Percentiles rank a stretch among this genome's conserved stretches.
Conservation (phyloP, 2,888 invertebrate species). For the Hymenopus coronatus region DNA sequence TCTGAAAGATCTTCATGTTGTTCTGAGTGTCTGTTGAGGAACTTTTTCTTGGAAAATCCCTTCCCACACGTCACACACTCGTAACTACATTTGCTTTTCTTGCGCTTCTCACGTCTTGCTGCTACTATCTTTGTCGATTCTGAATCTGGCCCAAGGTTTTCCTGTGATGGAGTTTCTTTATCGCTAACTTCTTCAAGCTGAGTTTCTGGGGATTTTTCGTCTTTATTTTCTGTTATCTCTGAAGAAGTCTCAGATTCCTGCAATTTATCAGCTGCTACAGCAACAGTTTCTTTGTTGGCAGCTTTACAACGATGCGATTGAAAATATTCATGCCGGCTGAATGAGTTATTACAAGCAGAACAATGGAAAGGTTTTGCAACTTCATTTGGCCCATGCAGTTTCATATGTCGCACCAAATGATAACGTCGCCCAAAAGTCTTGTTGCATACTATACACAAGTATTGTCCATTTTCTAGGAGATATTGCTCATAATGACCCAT, state of each 20-base stretch:
- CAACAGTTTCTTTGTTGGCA: neutral
- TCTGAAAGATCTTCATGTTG: conserved; percentile 38
- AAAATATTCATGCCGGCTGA: conserved; percentile 24
- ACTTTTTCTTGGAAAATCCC: conserved; percentile 37
- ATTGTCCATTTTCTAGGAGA: conserved; percentile 27
- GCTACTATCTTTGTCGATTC: conserved; percentile 8
- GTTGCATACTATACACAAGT: conserved; percentile 34
- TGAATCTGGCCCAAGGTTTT: neutral
- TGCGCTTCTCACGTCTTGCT: conserved; percentile 22
- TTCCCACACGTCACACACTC: conserved; percentile 40
- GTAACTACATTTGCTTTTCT: conserved; percentile 30
- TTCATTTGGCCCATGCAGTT: conserved; percentile 32
- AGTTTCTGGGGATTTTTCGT: neutral
- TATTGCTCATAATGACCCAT: conserved; percentile 33
- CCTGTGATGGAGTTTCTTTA: neutral
- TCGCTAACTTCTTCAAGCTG: neutral
- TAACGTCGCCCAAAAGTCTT: conserved; percentile 38
- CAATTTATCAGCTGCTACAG: neutral
- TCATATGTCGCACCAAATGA: conserved; percentile 38
- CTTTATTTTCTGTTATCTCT: neutral
- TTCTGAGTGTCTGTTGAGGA: conserved; percentile 38
- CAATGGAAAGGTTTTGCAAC: conserved; percentile 25
- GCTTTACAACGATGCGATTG: conserved; percentile 25
- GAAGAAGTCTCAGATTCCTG: neutral
- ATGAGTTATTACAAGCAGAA: conserved; percentile 28